Evolutionary conservation across 1,140 invertebrate species (phyloP).

Genomic region (Drosophila pallidifrons): DNA sequence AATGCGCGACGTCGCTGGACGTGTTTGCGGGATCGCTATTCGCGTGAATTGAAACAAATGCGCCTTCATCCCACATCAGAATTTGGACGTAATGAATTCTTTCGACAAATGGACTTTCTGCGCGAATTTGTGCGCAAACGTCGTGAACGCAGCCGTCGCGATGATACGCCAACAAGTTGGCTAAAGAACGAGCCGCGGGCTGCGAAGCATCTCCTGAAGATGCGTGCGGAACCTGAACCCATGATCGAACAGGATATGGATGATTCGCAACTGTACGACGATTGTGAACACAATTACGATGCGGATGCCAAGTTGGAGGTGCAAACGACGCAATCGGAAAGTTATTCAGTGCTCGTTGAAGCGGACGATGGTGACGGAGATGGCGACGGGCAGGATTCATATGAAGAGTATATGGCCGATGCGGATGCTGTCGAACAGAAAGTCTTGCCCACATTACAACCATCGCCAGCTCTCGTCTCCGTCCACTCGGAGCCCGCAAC

Average conservation of each 20-base stretch:
- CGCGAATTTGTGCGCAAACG: constrained; percentile 73
- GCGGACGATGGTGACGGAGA: constrained; percentile 60
- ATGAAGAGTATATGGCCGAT: constrained; percentile 59
- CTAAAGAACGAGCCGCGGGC: constrained; percentile 45
- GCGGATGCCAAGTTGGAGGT: constrained; percentile 58
- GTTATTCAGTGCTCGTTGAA: constrained; percentile 68
- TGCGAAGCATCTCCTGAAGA: constrained; percentile 12
- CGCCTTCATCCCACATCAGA: constrained; percentile 69
- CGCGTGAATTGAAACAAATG: constrained; percentile 72
- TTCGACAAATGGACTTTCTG: constrained; percentile 77
- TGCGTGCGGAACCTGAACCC: constrained; percentile 32
- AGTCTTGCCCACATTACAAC: constrained; percentile 41
- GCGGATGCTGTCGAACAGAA: constrained; percentile 43
- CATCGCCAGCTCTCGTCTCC: constrained; percentile 42
- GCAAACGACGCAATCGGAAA: constrained; percentile 66
- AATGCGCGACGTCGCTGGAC: constrained; percentile 78
- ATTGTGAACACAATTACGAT: constrained; percentile 64
- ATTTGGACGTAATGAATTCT: constrained; percentile 75
- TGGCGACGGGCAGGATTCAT: constrained; percentile 43
- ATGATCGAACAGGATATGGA: constrained; percentile 57
- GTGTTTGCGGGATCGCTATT: constrained; percentile 72
- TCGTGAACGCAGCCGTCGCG: constrained; percentile 60
- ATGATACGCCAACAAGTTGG: constrained; percentile 63
- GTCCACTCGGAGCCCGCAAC: constrained; percentile 32
- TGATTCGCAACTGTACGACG: constrained; percentile 55